phyloP scores from a whole-genome alignment of 2,888 invertebrate species.

The Nesidiocoris tenuis region DNA sequence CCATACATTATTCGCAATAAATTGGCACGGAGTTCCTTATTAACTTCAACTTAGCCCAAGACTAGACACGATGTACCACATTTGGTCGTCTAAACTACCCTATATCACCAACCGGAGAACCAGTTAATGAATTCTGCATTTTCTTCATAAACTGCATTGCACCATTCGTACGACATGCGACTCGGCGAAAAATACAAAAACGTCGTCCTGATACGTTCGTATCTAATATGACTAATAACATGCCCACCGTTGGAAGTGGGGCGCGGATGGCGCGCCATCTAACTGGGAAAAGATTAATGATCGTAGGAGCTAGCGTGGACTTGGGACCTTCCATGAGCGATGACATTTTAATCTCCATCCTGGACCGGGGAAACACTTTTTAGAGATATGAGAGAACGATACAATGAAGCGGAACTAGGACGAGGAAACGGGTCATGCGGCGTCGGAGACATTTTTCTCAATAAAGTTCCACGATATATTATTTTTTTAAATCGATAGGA shows the following conservation, averaged over 20 bases:
- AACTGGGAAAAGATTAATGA: neutral
- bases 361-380: neutral
- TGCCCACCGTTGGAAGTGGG: neutral
- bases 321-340: neutral
- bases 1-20: too few species aligned
- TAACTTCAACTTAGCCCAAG: too few species aligned
- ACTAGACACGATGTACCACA: too few species aligned
- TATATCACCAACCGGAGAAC: too few species aligned
- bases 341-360: conserved; percentile 7
- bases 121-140: too few species aligned
- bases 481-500: too few species aligned
- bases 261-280: neutral
- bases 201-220: too few species aligned
- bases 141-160: too few species aligned
- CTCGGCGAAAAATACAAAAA: too few species aligned
- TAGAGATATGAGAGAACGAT: neutral
- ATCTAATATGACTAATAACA: neutral
- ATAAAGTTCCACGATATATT: neutral
- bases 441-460: neutral
- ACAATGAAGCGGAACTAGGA: neutral
- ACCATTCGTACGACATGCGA: too few species aligned
- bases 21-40: too few species aligned
- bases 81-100: too few species aligned
- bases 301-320: neutral
- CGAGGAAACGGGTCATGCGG: neutral